Percentiles rank a stretch among this genome's conserved stretches.
These are phyloP conservation scores for Saguinus imperator DNA, from an alignment of 2,113 vertebrate species.

Conservation along the genomic window DNA sequence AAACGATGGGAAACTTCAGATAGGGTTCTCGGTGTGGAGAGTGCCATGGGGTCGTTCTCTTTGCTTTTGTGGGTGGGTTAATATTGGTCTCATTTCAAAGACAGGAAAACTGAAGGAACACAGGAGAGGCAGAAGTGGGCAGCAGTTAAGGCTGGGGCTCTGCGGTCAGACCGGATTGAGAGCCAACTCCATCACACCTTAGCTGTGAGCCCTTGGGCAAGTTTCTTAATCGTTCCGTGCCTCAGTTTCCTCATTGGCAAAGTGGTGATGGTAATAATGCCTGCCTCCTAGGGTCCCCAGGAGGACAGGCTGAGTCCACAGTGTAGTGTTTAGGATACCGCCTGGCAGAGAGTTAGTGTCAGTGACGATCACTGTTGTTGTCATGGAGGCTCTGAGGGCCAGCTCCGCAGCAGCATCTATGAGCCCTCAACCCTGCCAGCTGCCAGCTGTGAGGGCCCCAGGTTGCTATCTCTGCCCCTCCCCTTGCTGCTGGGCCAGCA, in stretches of 20 bases:
- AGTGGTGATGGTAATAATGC: neutral
- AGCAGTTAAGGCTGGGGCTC: neutral
- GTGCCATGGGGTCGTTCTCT: neutral
- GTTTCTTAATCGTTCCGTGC: neutral
- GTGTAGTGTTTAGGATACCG: neutral
- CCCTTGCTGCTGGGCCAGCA: no score
- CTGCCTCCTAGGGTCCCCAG: neutral
- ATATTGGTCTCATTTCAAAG: neutral
- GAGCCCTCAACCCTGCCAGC: neutral
- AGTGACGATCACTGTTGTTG: neutral
- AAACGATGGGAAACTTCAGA: neutral
- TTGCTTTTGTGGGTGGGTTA: neutral
- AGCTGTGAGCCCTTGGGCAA: neutral
- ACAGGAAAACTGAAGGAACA: neutral
- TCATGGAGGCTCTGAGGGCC: neutral
- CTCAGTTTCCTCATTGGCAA: neutral
- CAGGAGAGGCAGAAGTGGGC: accelerated
- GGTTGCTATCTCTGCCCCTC: no score
- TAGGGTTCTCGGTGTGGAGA: no score
- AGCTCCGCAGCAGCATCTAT: accelerated
- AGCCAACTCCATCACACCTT: neutral
- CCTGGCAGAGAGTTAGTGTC: no score
- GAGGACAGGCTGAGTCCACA: neutral
- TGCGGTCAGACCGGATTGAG: neutral
- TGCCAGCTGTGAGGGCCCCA: no score